Percentiles rank a stretch among this genome's conserved stretches.
These are phyloP conservation scores for Metridium senile DNA, from an alignment of 92 coral and sea anemone species.

Conservation along the genomic window DNA sequence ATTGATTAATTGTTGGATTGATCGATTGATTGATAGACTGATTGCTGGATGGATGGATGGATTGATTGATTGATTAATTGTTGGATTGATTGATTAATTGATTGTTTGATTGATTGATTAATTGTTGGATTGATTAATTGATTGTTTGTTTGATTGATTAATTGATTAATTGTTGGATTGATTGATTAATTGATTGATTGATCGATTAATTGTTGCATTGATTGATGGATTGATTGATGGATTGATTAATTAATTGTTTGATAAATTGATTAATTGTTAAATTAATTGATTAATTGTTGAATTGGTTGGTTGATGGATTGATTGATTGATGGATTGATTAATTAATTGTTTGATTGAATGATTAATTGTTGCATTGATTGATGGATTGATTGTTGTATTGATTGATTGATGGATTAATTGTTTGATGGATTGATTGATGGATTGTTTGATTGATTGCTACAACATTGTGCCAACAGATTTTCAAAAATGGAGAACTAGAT, in stretches of 20 bases:
- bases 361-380: not conserved
- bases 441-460: not conserved
- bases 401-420: not conserved
- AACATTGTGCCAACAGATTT: not conserved
- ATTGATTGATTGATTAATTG: not conserved
- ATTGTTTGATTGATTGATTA: not conserved
- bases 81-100: not conserved
- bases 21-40: not conserved
- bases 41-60: no score
- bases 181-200: not conserved
- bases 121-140: not conserved
- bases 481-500: slow-evolving; percentile 46
- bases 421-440: not conserved
- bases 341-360: not conserved
- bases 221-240: not conserved
- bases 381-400: not conserved
- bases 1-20: not conserved
- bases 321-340: not conserved
- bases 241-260: no score
- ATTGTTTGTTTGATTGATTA: not conserved
- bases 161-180: not conserved
- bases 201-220: not conserved
- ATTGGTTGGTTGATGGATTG: not conserved
- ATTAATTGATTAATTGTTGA: not conserved
- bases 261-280: not conserved